Percentiles rank a stretch among this genome's conserved stretches.
phyloP scores from a whole-genome alignment of 1,140 invertebrate genomes.

The Drosophila rufa region DNA sequence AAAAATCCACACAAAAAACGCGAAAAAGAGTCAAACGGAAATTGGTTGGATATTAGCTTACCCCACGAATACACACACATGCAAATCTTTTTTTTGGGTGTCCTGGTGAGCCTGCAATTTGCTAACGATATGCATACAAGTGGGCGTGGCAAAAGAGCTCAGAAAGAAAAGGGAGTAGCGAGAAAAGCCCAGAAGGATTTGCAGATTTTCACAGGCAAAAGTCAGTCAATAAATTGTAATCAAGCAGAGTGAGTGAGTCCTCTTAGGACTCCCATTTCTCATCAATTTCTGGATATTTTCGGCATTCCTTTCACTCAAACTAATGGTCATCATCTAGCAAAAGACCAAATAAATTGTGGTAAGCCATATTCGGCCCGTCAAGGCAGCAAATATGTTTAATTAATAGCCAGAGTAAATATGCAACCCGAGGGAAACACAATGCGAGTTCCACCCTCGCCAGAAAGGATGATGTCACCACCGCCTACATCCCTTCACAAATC shows the following conservation, averaged over 20 bases:
- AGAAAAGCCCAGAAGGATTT: constrained; percentile 21
- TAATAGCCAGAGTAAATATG: constrained; percentile 62
- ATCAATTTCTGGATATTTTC: constrained; percentile 8
- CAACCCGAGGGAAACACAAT: constrained; percentile 18
- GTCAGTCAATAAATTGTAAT: constrained; percentile 70
- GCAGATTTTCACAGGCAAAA: constrained; percentile 12
- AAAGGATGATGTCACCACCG: constrained; percentile 67
- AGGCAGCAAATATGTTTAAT: constrained; percentile 69
- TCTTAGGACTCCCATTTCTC: neutral
- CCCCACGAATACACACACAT: constrained; percentile 24
- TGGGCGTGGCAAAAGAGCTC: constrained; percentile 19
- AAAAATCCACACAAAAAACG: constrained; percentile 37
- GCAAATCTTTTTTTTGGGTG: constrained; percentile 35
- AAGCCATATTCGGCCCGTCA: constrained; percentile 15
- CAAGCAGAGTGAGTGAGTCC: constrained; percentile 40
- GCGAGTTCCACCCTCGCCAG: constrained; percentile 2
- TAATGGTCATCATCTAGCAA: constrained; percentile 41
- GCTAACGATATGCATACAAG: constrained; percentile 83
- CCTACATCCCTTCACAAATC: constrained; percentile 50
- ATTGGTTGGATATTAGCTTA: constrained; percentile 81
- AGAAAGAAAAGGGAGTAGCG: constrained; percentile 1
- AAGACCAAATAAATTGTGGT: constrained; percentile 48
- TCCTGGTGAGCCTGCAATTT: constrained; percentile 77
- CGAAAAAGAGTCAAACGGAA: constrained; percentile 68
- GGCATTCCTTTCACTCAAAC: constrained; percentile 8